phyloP scores from a whole-genome alignment of 2,888 invertebrate species.

The Eudemis profundana region DNA sequence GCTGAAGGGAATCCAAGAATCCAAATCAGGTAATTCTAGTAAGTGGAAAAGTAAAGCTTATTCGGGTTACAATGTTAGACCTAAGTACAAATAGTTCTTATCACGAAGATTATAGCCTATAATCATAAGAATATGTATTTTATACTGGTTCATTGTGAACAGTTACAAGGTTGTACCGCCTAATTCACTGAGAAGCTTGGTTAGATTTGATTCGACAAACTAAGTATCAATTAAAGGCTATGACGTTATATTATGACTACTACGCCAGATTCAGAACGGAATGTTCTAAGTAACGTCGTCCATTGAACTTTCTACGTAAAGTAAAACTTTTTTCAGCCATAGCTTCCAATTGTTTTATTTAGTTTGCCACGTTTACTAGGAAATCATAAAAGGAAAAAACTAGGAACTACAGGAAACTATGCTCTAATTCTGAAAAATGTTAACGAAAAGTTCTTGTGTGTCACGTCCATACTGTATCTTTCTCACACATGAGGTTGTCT shows the following conservation, averaged over 20 bases:
- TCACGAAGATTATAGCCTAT: constrained; percentile 79
- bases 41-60: constrained; percentile 82
- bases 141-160: constrained; percentile 47
- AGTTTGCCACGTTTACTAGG: background rate
- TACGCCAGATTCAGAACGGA: background rate
- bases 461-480: constrained; percentile 23
- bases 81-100: constrained; percentile 76
- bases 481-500: constrained; percentile 13
- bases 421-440: constrained; percentile 2
- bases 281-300: background rate
- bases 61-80: constrained; percentile 68
- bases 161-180: constrained; percentile 53
- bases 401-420: constrained; percentile 17
- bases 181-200: constrained; percentile 54
- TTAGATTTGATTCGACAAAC: constrained; percentile 10
- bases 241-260: background rate
- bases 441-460: constrained; percentile 6
- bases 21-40: constrained; percentile 66
- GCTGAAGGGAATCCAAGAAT: constrained; percentile 62
- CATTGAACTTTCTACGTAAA: background rate
- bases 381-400: background rate
- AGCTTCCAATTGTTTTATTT: constrained; percentile 3
- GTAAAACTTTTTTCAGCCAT: background rate
- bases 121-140: constrained; percentile 82
- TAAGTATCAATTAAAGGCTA: background rate